phyloP scores from a whole-genome alignment of 2,113 vertebrate species.

The Cavia porcellus region DNA sequence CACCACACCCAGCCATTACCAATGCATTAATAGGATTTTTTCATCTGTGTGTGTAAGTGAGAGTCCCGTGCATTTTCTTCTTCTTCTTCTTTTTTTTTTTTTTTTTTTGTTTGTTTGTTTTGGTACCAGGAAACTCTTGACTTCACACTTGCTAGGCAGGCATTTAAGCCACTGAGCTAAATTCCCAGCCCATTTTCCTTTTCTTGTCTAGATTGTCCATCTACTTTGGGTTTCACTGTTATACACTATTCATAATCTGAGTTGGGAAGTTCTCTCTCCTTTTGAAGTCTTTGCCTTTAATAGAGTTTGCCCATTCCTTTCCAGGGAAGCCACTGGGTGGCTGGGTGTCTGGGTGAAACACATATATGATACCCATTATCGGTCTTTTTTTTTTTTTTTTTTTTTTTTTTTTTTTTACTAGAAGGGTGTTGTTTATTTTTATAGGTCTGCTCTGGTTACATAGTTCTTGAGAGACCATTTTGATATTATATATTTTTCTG shows the following conservation, averaged over 20 bases:
- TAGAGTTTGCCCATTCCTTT: background rate
- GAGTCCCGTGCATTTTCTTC: too few relatives aligned
- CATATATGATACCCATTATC: background rate
- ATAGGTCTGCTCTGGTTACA: background rate
- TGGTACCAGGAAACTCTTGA: too few relatives aligned
- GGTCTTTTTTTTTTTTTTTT: background rate
- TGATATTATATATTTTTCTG: constrained; percentile 40
- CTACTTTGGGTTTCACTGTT: background rate
- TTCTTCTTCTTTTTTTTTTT: too few relatives aligned
- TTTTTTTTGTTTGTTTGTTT: too few relatives aligned
- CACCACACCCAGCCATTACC: too few relatives aligned
- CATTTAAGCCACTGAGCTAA: too few relatives aligned
- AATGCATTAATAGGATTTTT: too few relatives aligned
- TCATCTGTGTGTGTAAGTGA: too few relatives aligned
- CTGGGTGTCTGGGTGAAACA: background rate
- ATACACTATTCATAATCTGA: background rate
- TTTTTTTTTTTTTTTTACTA: background rate
- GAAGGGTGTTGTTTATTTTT: background rate
- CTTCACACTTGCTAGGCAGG: too few relatives aligned
- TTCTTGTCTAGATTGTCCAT: background rate
- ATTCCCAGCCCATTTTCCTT: background rate
- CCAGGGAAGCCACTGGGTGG: background rate
- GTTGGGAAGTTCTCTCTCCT: background rate
- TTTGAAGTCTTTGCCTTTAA: background rate
- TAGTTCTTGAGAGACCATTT: background rate